These are phyloP conservation scores for Zeus faber DNA, from an alignment of 2,113 vertebrate genomes.

Conservation along the genomic window DNA sequence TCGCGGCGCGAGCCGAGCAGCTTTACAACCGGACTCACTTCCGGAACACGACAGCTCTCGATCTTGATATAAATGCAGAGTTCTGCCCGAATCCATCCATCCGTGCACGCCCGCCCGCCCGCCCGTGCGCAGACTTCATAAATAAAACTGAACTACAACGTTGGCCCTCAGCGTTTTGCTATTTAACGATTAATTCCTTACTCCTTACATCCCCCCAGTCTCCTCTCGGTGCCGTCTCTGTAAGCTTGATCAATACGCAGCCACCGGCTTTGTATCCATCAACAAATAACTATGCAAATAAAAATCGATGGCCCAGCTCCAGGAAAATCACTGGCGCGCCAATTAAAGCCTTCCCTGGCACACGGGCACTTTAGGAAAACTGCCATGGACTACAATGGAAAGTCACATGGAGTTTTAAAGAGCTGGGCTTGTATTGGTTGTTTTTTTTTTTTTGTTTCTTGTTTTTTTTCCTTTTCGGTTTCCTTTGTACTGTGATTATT, in stretches of 20 bases:
- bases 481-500: too few relatives aligned
- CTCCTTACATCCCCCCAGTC: constrained; percentile 15
- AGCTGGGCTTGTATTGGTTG: constrained; percentile 13
- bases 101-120: neutral
- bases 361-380: constrained; percentile 32
- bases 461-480: neutral
- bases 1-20: too few relatives aligned
- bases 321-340: constrained; percentile 71
- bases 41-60: too few relatives aligned
- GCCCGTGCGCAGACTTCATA: too few relatives aligned
- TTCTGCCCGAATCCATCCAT: neutral
- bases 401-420: constrained; percentile 38
- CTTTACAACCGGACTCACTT: too few relatives aligned
- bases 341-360: constrained; percentile 68
- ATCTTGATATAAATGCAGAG: too few relatives aligned
- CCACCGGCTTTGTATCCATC: constrained; percentile 69
- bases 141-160: neutral
- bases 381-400: constrained; percentile 47
- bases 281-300: constrained; percentile 80
- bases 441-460: constrained; percentile 26
- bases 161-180: constrained; percentile 3
- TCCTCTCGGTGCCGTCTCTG: constrained; percentile 31
- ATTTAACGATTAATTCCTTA: constrained; percentile 27
- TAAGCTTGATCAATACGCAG: constrained; percentile 57
- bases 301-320: constrained; percentile 75